phyloP scores from a whole-genome alignment of 2,888 invertebrate species.

The Chrysina gloriosa region DNA sequence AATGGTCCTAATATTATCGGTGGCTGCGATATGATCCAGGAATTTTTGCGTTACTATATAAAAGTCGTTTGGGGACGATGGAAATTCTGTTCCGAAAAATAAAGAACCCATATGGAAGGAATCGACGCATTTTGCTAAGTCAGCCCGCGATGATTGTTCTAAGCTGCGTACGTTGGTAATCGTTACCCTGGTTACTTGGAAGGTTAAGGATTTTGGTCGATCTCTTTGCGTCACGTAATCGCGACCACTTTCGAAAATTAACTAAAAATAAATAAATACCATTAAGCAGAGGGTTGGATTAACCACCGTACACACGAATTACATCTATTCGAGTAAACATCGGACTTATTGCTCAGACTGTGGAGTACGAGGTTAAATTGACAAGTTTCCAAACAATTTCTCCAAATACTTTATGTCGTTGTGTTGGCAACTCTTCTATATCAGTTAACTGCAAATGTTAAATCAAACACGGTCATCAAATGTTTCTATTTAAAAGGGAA shows the following conservation, averaged over 20 bases:
- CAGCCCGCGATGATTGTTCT: constrained; percentile 78
- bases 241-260: constrained; percentile 80
- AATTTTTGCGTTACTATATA: constrained; percentile 87
- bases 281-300: too few species aligned
- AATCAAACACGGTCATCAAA: too few species aligned
- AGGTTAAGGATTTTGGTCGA: constrained; percentile 86
- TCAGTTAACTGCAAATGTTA: too few species aligned
- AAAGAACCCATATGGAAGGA: constrained; percentile 80
- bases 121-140: constrained; percentile 83
- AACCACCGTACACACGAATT: too few species aligned
- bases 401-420: too few species aligned
- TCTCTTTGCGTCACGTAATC: constrained; percentile 86
- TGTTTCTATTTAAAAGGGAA: too few species aligned
- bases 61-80: constrained; percentile 75
- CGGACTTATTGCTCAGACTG: too few species aligned
- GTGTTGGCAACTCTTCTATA: too few species aligned
- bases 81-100: constrained; percentile 83
- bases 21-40: constrained; percentile 72
- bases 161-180: constrained; percentile 76
- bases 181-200: constrained; percentile 83
- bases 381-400: too few species aligned
- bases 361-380: too few species aligned
- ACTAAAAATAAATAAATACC: constrained; percentile 70
- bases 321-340: too few species aligned
- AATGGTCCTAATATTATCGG: constrained; percentile 65